Evolutionary conservation across 2,888 invertebrate species (phyloP).

Genomic region (Drosophila pseudotalamancana): DNA sequence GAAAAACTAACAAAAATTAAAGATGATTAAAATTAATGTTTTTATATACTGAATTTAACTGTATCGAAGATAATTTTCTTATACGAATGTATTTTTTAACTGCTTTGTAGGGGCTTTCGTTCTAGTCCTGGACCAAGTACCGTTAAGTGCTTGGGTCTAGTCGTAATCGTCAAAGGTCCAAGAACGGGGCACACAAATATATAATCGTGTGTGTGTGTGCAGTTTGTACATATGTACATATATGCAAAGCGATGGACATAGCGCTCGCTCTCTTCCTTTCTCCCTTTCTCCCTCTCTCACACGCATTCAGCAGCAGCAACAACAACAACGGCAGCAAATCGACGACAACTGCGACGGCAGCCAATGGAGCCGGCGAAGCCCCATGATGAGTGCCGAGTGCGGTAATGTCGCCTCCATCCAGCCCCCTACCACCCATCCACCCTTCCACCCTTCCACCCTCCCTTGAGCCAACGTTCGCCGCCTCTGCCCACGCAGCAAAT

Average conservation of each 20-base stretch:
- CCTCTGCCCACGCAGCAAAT: conserved; percentile 10
- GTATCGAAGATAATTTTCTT: too few species aligned
- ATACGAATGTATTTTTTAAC: too few species aligned
- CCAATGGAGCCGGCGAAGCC: conserved; percentile 47
- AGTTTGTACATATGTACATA: not conserved
- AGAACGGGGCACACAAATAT: not conserved
- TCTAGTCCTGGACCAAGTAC: not conserved
- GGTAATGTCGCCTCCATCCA: conserved; percentile 45
- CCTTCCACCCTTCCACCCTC: not conserved
- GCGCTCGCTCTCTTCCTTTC: too few species aligned
- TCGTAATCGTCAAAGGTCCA: not conserved
- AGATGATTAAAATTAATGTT: too few species aligned
- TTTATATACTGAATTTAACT: too few species aligned
- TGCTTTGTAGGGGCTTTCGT: too few species aligned
- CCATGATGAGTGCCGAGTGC: conserved; percentile 56
- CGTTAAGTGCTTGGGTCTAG: conserved; percentile 13
- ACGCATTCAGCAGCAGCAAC: conserved; percentile 35
- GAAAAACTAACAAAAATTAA: too few species aligned
- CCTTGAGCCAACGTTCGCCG: not conserved
- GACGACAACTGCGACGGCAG: conserved; percentile 25
- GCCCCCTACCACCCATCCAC: not conserved
- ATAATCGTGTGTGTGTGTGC: not conserved
- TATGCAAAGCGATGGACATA: conserved; percentile 20
- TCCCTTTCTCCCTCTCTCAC: conserved; percentile 63
- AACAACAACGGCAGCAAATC: conserved; percentile 5